phyloP scores from a whole-genome alignment of 1,140 invertebrate species.

The Caerostris extrusa region DNA sequence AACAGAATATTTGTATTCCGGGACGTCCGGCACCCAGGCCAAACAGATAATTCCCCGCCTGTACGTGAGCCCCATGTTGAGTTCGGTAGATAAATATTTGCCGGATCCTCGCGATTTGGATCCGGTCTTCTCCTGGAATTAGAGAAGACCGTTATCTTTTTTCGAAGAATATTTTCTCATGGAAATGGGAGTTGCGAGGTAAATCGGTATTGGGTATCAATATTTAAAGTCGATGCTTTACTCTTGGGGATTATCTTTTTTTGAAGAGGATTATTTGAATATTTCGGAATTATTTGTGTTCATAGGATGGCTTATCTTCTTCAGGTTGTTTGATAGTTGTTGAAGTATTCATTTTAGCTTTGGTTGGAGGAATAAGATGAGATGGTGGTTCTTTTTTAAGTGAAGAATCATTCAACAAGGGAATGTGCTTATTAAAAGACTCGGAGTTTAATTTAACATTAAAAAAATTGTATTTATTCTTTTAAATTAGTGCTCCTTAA shows the following conservation, averaged over 20 bases:
- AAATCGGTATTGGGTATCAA: neutral
- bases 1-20: constrained; percentile 37
- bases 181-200: neutral
- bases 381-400: too few relatives aligned
- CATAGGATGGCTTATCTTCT: neutral
- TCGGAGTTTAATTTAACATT: too few relatives aligned
- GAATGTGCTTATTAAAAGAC: too few relatives aligned
- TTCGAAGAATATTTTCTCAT: neutral
- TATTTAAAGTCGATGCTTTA: neutral
- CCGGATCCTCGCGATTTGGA: neutral
- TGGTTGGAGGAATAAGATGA: too few relatives aligned
- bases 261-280: neutral
- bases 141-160: neutral
- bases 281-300: neutral
- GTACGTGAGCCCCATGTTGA: constrained; percentile 1
- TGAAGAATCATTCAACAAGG: too few relatives aligned
- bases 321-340: too few relatives aligned
- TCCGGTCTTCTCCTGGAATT: neutral
- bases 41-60: constrained; percentile 37
- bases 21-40: neutral
- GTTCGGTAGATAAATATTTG: constrained; percentile 19
- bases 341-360: too few relatives aligned
- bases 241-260: neutral
- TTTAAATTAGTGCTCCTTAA: too few relatives aligned
- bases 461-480: too few relatives aligned